A percentile compares a stretch with the other conserved stretches of the same genome.
Evolutionary conservation across 2,888 invertebrate genomes (phyloP).

Genomic region (Eledona agricola): DNA sequence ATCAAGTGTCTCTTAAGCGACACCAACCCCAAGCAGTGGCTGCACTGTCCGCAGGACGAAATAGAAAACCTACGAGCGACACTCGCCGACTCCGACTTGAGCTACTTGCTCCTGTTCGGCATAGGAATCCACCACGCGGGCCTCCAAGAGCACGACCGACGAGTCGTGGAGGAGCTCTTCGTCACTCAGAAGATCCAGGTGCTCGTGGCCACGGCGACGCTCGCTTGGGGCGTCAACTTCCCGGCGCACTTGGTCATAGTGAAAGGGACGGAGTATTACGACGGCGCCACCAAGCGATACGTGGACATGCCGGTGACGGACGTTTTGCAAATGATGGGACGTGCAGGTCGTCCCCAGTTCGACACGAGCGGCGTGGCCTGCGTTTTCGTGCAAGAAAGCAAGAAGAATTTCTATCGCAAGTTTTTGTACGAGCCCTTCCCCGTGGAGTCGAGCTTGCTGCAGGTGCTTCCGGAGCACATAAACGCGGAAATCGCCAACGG

Average conservation of each 20-base stretch:
- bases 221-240: constrained; percentile 95
- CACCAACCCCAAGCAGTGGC: constrained; percentile 93
- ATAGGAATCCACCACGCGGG: constrained; percentile 99
- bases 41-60: constrained; percentile 85
- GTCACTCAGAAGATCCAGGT: constrained; percentile 92
- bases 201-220: constrained; percentile 28
- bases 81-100: constrained; percentile 87
- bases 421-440: constrained; percentile 99
- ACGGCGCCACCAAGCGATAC: constrained; percentile 95
- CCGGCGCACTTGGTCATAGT: constrained; percentile 98
- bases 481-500: constrained; percentile 98
- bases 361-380: constrained; percentile 92
- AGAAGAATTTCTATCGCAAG: constrained; percentile 99
- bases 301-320: constrained; percentile 99
- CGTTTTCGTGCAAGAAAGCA: constrained; percentile 92
- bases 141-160: constrained; percentile 90
- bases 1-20: constrained; percentile 91
- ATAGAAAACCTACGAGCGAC: constrained; percentile 80
- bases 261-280: constrained; percentile 95
- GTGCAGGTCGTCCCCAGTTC: constrained; percentile 97
- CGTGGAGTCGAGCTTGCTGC: constrained; percentile 93
- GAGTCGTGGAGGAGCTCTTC: constrained; percentile 92
- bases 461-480: constrained; percentile 93
- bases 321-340: constrained; percentile 99
- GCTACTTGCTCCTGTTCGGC: constrained; percentile 93